A percentile compares a stretch with the other conserved stretches of the same genome.
Evolutionary conservation across 2,113 vertebrate genomes (phyloP).

Genomic region (Actinemys pallida): DNA sequence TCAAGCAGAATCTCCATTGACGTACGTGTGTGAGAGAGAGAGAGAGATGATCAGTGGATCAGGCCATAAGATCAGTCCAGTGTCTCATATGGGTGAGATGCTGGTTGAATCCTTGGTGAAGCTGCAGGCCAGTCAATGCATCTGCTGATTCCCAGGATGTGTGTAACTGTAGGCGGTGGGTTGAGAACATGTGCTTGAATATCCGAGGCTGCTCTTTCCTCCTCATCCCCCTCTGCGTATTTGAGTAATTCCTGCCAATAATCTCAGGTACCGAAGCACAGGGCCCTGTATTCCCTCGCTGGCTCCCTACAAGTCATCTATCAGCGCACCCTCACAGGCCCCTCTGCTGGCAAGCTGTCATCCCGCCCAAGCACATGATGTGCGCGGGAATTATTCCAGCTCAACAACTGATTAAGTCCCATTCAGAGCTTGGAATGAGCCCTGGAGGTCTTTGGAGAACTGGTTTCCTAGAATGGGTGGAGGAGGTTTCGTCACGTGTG

Average conservation of each 20-base stretch:
- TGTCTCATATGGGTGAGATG: neutral
- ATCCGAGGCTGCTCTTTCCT: neutral
- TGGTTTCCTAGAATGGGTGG: neutral
- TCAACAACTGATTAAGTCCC: neutral
- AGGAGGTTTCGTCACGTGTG: accelerated
- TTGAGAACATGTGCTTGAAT: neutral
- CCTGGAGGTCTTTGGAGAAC: neutral
- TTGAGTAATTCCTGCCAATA: neutral
- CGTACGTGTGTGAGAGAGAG: neutral
- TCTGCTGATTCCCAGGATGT: neutral
- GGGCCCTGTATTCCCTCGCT: neutral
- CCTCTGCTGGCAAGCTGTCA: neutral
- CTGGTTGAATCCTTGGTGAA: accelerated
- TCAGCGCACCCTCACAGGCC: neutral
- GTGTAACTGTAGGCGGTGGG: neutral
- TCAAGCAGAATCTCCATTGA: neutral
- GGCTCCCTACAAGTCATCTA: neutral
- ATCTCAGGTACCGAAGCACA: neutral
- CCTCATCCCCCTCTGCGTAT: neutral
- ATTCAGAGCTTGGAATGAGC: neutral
- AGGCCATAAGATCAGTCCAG: neutral
- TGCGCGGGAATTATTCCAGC: neutral
- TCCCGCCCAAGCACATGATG: neutral
- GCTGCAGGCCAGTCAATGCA: neutral
- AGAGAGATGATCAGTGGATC: neutral